These are phyloP conservation scores for Echiichthys vipera DNA, from an alignment of 2,797 vertebrate genomes.

Conservation along the genomic window DNA sequence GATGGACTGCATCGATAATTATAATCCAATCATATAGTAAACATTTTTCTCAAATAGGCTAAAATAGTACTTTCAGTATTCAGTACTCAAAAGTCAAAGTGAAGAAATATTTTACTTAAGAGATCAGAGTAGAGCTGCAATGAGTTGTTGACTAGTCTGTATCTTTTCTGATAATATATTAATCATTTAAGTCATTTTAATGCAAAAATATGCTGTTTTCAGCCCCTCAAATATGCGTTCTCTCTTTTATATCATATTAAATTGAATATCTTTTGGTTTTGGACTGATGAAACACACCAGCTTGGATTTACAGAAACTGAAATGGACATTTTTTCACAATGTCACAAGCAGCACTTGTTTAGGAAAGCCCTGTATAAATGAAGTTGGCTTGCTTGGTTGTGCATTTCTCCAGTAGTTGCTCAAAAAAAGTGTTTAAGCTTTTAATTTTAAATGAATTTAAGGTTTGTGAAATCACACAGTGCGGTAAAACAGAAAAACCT, in stretches of 20 bases:
- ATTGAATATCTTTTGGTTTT: too few relatives aligned
- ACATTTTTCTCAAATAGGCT: not conserved
- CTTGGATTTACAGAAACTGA: too few relatives aligned
- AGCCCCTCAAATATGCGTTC: too few relatives aligned
- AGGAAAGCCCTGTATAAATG: not conserved
- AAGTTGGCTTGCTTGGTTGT: not conserved
- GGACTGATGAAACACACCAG: too few relatives aligned
- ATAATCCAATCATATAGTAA: not conserved
- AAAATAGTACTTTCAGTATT: not conserved
- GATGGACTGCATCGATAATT: not conserved
- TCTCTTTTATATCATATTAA: not conserved
- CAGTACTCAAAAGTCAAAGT: too few relatives aligned
- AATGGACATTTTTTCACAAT: too few relatives aligned
- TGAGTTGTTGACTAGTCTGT: too few relatives aligned
- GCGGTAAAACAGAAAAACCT: not conserved
- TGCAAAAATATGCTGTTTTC: too few relatives aligned
- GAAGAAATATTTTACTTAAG: too few relatives aligned
- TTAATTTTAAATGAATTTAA: not conserved
- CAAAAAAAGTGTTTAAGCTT: not conserved
- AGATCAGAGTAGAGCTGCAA: too few relatives aligned
- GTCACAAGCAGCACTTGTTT: conserved; percentile 4
- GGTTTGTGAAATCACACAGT: not conserved
- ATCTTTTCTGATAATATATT: too few relatives aligned
- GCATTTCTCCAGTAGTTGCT: not conserved
- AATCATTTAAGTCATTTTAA: too few relatives aligned